Conservation (phyloP, 2,888 invertebrate species). For the Athalia rosae region DNA sequence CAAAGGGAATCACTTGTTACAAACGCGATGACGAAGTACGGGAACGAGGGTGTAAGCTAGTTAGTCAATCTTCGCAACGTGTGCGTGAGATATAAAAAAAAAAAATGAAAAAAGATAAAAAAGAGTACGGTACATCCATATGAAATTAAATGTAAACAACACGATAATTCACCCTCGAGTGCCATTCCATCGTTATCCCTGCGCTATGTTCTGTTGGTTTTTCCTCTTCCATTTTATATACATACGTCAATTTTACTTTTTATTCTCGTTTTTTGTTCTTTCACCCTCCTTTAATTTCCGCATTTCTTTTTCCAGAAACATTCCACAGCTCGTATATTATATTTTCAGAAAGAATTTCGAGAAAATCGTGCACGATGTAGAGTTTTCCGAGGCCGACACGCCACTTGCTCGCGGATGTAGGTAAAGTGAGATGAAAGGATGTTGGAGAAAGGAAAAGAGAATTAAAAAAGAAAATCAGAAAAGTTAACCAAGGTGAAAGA, state of each 20-base stretch:
- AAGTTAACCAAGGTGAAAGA: neutral
- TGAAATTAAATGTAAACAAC: conserved; percentile 32
- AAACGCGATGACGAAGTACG: neutral
- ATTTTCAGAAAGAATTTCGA: conserved; percentile 34
- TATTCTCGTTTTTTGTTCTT: neutral
- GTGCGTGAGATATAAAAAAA: neutral
- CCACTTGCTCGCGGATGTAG: conserved; percentile 27
- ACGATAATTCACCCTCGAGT: conserved; percentile 4
- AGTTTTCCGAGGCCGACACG: conserved; percentile 31
- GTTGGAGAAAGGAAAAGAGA: neutral
- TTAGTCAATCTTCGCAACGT: conserved; percentile 22
- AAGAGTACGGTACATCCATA: neutral
- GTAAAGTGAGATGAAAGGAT: conserved; percentile 39
- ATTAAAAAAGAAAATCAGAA: neutral
- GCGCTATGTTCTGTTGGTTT: neutral
- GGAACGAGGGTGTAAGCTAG: conserved; percentile 3
- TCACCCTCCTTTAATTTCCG: neutral
- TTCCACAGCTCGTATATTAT: conserved; percentile 37
- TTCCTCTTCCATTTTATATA: too few relatives aligned
- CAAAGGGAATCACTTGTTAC: conserved; percentile 5
- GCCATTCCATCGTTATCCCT: neutral
- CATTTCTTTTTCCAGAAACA: conserved; percentile 1
- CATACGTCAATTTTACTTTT: neutral
- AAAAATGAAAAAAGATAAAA: neutral
- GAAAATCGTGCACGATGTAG: conserved; percentile 8